phyloP scores from a whole-genome alignment of 2,888 invertebrate genomes.

The Lycocerus yunnanus region DNA sequence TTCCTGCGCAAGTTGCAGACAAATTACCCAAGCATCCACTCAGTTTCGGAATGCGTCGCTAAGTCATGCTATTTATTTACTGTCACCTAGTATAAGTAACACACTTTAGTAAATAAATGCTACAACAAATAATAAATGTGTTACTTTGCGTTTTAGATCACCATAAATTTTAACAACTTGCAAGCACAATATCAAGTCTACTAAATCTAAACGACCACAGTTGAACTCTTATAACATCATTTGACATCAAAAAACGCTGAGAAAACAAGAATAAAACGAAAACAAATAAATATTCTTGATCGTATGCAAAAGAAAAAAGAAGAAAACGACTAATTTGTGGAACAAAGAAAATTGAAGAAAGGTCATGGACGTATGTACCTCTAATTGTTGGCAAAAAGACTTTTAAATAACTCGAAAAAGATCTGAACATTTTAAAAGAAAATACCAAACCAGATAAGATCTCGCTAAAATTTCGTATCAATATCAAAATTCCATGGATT shows the following conservation, averaged over 20 bases:
- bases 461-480: slow-evolving; percentile 33
- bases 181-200: background rate
- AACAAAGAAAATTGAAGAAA: background rate
- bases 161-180: slow-evolving; percentile 14
- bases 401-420: background rate
- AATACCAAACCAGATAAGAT: background rate
- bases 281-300: background rate
- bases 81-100: slow-evolving; percentile 35
- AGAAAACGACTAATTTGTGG: background rate
- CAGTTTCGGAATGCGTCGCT: slow-evolving; percentile 44
- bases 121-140: slow-evolving; percentile 30
- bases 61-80: slow-evolving; percentile 48
- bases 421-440: background rate
- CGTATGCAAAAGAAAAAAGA: background rate
- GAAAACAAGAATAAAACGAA: background rate
- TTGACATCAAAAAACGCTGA: background rate
- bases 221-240: background rate
- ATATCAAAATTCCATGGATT: slow-evolving; percentile 52
- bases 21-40: slow-evolving; percentile 49
- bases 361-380: background rate
- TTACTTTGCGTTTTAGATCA: slow-evolving; percentile 28
- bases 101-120: slow-evolving; percentile 32
- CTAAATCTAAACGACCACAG: background rate
- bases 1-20: slow-evolving; percentile 50
- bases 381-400: background rate